Evolutionary conservation across 2,888 invertebrate species (phyloP).

Genomic region (Tetragonisca angustula): DNA sequence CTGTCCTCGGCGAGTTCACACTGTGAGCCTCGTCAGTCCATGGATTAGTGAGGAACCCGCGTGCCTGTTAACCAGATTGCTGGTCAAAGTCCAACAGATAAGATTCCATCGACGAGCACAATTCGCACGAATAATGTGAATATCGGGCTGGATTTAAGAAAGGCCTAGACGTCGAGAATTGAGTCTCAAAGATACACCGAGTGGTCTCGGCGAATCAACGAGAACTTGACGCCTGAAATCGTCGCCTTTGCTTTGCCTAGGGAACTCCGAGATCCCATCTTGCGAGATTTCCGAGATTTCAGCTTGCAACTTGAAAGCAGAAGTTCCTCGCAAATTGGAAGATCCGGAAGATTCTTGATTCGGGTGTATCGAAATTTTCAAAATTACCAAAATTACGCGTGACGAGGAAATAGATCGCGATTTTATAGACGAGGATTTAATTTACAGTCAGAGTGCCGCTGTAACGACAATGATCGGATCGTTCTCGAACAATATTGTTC

Average conservation of each 20-base stretch:
- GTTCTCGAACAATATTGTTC: background rate
- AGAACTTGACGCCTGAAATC: background rate
- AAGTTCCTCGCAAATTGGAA: too few species aligned
- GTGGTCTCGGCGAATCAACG: constrained; percentile 26
- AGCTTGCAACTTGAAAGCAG: too few species aligned
- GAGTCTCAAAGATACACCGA: constrained; percentile 2
- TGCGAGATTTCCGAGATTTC: too few species aligned
- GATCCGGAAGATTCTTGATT: too few species aligned
- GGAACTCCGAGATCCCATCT: background rate
- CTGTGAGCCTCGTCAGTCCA: constrained; percentile 62
- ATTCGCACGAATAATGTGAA: constrained; percentile 52
- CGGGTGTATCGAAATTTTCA: too few species aligned
- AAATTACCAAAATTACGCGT: too few species aligned
- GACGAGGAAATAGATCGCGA: too few species aligned
- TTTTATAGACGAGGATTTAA: too few species aligned
- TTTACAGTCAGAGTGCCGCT: too few species aligned
- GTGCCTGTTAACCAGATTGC: constrained; percentile 77
- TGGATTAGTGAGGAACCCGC: constrained; percentile 66
- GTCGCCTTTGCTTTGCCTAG: background rate
- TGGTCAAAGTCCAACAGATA: constrained; percentile 74
- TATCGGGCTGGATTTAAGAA: constrained; percentile 53
- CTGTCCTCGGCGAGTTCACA: constrained; percentile 3
- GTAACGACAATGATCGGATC: too few species aligned
- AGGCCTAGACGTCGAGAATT: background rate
- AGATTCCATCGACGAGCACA: constrained; percentile 57